Base-by-base conservation (phyloP, 2,113 vertebrate species). In the Phalacrocorax aristotelis region DNA sequence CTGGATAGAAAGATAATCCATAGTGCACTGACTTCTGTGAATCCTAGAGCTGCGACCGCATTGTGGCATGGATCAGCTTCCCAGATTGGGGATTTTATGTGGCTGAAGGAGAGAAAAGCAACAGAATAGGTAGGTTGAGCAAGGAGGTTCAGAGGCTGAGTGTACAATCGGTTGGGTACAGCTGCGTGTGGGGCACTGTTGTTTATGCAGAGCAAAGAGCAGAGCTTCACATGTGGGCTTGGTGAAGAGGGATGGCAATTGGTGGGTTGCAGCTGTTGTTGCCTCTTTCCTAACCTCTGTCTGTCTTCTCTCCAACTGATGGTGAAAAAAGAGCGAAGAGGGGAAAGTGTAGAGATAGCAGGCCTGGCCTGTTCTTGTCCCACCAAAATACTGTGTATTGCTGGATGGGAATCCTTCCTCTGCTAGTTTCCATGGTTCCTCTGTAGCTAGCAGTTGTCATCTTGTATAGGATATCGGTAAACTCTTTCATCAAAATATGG, bases 181-280 rank as follows among this genome's bases (percentile, higher is more conserved):
- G 17, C 0, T 0, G 11, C 1, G 6, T 42, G 46, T 92, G 55
- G 17, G 7, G 3, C 36, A 23, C 17, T 52, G 15, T 32, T 57
- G 5, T 26, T 49, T 16, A 15, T 68, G 27, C 48, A 40, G 65
- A 72, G 34, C 20, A 62, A 48, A 78, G n/a, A 75, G 29, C 23
- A 29, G 2, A 66, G 25, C 29, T 72, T 10, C 17, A 19, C 3
- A 1, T 0, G 0, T 22, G 11, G 25, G 3, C 18, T 90, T 0
- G 0, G 7, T 84, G 38, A 81, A 36, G 34, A 78, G 36, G 22
- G 13, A 7, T 68, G 15, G 15, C 0, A 1, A 36, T 42, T 83
- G 40, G 30, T 2, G 3, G 7, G 2, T 26, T 91, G 20, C 34
- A 61, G 36, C 34, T 65, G 6, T 22, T 90, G 29, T 77, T 72